Conservation (phyloP, 2,113 vertebrate species). For the Danionella cerebrum region DNA sequence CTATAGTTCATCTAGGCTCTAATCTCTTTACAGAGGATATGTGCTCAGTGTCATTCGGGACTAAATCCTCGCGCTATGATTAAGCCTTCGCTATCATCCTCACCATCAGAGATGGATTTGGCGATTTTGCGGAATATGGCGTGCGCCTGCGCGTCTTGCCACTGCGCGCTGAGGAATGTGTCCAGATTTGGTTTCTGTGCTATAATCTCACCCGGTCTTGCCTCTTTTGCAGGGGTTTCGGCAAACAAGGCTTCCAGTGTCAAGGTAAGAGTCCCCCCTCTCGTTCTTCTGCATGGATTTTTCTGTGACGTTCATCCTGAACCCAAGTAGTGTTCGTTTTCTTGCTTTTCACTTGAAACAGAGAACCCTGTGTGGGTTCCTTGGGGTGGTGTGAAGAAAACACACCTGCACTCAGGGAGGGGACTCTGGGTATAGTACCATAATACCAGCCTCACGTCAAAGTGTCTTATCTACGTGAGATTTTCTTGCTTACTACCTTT, state of each 20-base stretch:
- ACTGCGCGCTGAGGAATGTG: background rate
- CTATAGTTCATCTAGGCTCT: background rate
- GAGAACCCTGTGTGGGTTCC: background rate
- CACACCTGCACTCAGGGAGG: background rate
- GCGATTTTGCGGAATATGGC: constrained; percentile 13
- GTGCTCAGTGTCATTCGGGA: background rate
- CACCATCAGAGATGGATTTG: background rate
- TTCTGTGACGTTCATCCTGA: background rate
- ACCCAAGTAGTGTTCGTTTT: background rate
- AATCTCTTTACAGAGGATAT: background rate
- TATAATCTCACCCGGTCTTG: background rate
- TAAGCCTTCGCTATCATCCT: background rate
- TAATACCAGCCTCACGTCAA: too few species aligned
- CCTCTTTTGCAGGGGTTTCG: constrained; percentile 38
- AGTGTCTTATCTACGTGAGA: too few species aligned
- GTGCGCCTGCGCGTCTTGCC: background rate
- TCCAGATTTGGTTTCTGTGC: background rate
- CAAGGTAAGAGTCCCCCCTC: constrained; percentile 32
- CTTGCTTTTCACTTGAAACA: background rate
- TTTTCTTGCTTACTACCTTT: too few species aligned
- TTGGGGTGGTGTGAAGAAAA: background rate
- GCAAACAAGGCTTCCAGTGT: constrained; percentile 41
- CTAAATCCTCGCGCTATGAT: background rate
- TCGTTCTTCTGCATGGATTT: background rate
- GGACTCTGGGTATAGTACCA: background rate